These are phyloP conservation scores for Pilophorus perplexus DNA, from an alignment of 2,888 invertebrate genomes.

Conservation along the genomic window DNA sequence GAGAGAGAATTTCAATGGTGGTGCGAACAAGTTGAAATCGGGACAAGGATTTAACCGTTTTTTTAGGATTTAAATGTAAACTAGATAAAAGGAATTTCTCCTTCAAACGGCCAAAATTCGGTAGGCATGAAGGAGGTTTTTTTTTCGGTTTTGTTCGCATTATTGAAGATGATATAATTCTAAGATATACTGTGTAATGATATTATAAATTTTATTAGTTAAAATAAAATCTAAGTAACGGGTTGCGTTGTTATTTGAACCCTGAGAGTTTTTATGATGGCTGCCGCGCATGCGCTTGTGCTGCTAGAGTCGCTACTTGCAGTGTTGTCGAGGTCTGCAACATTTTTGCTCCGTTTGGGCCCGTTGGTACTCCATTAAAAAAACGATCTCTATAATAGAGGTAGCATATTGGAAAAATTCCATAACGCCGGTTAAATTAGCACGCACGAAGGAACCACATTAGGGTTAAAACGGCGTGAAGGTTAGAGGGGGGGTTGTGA, in stretches of 20 bases:
- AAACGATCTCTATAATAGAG: not conserved
- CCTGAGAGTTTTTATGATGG: no score
- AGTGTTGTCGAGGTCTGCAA: no score
- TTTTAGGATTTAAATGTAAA: constrained; percentile 19
- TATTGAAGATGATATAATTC: constrained; percentile 32
- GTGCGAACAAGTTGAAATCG: not conserved
- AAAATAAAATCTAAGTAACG: constrained; percentile 33
- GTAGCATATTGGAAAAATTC: not conserved
- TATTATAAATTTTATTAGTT: constrained; percentile 43
- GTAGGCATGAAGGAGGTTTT: constrained; percentile 22
- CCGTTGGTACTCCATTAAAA: no score
- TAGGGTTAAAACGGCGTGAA: no score
- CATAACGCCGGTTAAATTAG: no score
- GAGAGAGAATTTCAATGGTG: not conserved
- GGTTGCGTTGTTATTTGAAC: not conserved
- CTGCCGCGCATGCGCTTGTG: no score
- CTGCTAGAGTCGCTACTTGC: no score
- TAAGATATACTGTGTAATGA: constrained; percentile 40
- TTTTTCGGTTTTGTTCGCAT: constrained; percentile 11
- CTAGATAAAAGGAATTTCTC: not conserved
- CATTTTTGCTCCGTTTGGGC: not conserved
- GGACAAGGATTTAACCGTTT: constrained; percentile 29
- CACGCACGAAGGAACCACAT: no score
- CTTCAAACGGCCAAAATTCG: not conserved
- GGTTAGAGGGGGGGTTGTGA: no score